Evolutionary conservation across 2,888 invertebrate species (phyloP), one percentile per base, ranked within the genome.

Genomic region (Orthosia incerta): DNA sequence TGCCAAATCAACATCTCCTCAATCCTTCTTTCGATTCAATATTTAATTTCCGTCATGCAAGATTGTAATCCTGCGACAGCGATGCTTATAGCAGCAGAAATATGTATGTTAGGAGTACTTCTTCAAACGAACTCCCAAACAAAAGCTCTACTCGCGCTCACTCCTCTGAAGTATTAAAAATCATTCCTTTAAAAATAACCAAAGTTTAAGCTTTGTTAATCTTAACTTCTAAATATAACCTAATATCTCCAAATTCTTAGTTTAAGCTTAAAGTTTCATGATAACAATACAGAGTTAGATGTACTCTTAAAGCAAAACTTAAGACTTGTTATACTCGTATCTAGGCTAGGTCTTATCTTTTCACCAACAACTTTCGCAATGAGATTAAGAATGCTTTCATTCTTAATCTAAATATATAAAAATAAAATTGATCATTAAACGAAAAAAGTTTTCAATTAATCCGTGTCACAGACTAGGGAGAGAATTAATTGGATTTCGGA

Each of bases 361-460:
- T 5, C 31, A 60, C 20, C 39, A 55, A 55, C 16, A 66, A 72
- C 48, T 61, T 67, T 39, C 12, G 3, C 12, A 46, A 66, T 26
- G 5, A 68, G 71, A 68, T 76, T 62, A 76, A 20, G 50, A 63
- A 57, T 45, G 56, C n/a, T n/a, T n/a, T n/a, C n/a, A n/a, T n/a
- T n/a, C n/a, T n/a, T n/a, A n/a, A n/a, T n/a, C n/a, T n/a, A n/a
- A 57, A 68, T 50, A 55, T 59, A 67, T n/a, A 80, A 78, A 72
- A 31, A 31, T 7, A 31, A 67, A 77, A 68, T 71, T 76, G 77
- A 65, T 77, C 59, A 15, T 59, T 81, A 53, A 64, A 65, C 75
- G 59, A 76, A 76, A 76, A 59, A 39, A 69, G 45, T 82, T 82
- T 69, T 64, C 62, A 73, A 77, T 82, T 78, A 82, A 72, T 80